Base-by-base conservation (phyloP, 2,113 vertebrate genomes). In the Colaptes auratus region DNA sequence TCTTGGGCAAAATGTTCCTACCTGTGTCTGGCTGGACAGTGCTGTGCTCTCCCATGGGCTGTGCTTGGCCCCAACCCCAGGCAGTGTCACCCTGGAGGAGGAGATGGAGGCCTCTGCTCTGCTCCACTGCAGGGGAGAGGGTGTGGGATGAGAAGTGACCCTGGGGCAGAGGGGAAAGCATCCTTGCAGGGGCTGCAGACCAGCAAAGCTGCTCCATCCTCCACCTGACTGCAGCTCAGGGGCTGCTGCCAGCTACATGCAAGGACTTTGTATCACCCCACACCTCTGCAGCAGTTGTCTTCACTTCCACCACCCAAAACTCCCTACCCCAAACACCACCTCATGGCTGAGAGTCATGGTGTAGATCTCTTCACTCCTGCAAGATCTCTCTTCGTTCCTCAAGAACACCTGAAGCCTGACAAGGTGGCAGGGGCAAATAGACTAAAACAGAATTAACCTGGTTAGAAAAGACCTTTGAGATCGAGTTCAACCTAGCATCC, bases 151-250 rank as follows among this genome's bases (percentile, higher is more conserved):
- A 25, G 42, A 4, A 0, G 4, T 8, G 35, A 4, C 52, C 35
- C 17, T 0, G 7, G 59, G 1, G 6, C 39, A 20, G 31, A 4
- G n/a, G 3, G 72, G 31, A 21, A 5, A 10, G 20, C 24, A 4
- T 3, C 33, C 72, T 44, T 0, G 12, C 23, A 3, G 66, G 2
- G 2, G 24, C 64, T 1, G 2, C 25, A 15, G 39, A 6, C 6
- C 1, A 2, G 14, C 21, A 28, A 3, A 27, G 36, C 52, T 1
- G 8, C 44, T 30, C 42, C 1, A 0, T n/a, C 15, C 8, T 48
- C 27, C 1, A 2, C 27, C 28, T 2, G 3, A 9, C 15, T 3
- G 9, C 36, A 28, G 24, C 4, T 12, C 2, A 3, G 10, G 13
- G 31, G 50, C 50, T 24, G 23, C 7, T 52, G 50, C 50, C 50